phyloP scores from a whole-genome alignment of 2,888 invertebrate species.

The Lagria hirta region DNA sequence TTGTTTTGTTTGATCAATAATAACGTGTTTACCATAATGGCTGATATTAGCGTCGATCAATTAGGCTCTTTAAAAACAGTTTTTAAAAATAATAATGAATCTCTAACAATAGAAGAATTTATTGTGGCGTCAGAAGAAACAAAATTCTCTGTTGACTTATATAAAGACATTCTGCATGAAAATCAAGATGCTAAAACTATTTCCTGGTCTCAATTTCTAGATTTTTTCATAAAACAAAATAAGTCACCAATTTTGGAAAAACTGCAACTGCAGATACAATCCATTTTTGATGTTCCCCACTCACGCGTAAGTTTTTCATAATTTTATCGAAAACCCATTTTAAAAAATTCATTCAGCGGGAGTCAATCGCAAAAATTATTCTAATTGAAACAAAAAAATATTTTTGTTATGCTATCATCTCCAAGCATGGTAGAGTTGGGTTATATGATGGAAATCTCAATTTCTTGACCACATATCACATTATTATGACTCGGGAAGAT shows the following conservation, averaged over 20 bases:
- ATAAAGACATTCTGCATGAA: no score
- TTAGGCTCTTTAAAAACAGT: no score
- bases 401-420: constrained; percentile 63
- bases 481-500: constrained; percentile 60
- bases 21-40: no score
- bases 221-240: constrained; percentile 47
- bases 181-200: constrained; percentile 38
- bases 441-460: constrained; percentile 61
- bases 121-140: no score
- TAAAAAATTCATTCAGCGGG: constrained; percentile 55
- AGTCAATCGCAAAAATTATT: constrained; percentile 61
- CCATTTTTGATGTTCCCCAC: constrained; percentile 42
- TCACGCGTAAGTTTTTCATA: constrained; percentile 37
- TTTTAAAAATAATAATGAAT: no score
- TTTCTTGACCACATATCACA: constrained; percentile 57
- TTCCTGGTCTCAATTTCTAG: constrained; percentile 52
- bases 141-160: no score
- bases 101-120: no score
- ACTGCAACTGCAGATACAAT: constrained; percentile 33
- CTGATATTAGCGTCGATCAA: no score
- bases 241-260: constrained; percentile 28
- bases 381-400: constrained; percentile 57
- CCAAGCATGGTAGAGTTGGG: constrained; percentile 62
- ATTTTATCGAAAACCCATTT: not conserved
- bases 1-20: no score